Evolutionary conservation across 2,797 vertebrate species (phyloP).

Genomic region (Sus cebifrons): DNA sequence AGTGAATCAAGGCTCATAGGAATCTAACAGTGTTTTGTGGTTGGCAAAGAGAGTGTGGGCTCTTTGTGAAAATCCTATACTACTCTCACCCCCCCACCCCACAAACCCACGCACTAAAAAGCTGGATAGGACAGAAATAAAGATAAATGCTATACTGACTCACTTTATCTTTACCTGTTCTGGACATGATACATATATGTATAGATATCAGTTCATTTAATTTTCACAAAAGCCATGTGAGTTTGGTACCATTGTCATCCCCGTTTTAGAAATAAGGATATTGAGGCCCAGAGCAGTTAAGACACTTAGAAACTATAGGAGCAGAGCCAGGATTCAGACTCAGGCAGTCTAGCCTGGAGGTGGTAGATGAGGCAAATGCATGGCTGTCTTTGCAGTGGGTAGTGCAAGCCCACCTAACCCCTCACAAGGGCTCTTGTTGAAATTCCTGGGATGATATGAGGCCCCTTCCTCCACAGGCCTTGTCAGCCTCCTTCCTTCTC

Average conservation of each 20-base stretch:
- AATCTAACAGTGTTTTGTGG: background rate
- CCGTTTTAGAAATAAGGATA: background rate
- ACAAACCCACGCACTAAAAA: background rate
- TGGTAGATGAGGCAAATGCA: background rate
- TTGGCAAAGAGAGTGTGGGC: background rate
- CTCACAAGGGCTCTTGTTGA: background rate
- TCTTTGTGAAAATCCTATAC: background rate
- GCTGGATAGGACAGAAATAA: background rate
- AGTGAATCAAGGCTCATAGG: background rate
- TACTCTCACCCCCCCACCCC: background rate
- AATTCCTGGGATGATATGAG: background rate
- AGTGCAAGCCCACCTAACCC: background rate
- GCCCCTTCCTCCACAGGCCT: background rate
- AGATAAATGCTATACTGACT: background rate
- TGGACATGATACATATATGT: background rate
- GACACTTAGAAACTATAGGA: accelerated
- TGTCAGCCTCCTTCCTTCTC: background rate
- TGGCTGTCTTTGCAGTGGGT: background rate
- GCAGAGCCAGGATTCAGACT: background rate
- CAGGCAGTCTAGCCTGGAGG: background rate
- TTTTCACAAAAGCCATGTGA: background rate
- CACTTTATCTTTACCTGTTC: background rate
- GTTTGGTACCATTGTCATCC: background rate
- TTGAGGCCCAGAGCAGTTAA: background rate
- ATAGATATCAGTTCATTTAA: background rate